Percentiles rank a stretch among this genome's conserved stretches.
phyloP scores from a whole-genome alignment of 1,140 invertebrate species.

The Lucilia cuprina region DNA sequence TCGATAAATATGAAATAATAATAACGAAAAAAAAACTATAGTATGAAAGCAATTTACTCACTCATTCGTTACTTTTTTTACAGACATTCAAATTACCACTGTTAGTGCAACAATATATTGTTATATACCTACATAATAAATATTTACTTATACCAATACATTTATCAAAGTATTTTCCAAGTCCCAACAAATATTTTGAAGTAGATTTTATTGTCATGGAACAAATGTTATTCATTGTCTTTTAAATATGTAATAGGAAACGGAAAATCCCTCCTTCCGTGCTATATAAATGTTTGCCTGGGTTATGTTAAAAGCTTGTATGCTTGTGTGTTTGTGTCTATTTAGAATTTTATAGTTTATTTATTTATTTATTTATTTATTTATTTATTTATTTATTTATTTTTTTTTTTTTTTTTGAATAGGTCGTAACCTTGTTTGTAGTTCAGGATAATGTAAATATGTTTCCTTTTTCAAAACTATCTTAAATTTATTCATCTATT shows the following conservation, averaged over 20 bases:
- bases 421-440: neutral
- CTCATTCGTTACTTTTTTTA: neutral
- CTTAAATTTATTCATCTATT: too few species aligned
- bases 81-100: neutral
- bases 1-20: neutral
- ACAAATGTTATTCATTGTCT: too few species aligned
- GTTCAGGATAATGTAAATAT: neutral
- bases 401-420: neutral
- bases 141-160: neutral
- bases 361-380: neutral
- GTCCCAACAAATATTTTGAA: too few species aligned
- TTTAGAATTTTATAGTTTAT: too few species aligned
- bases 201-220: too few species aligned
- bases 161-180: neutral
- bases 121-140: neutral
- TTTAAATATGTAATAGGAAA: too few species aligned
- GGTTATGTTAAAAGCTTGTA: too few species aligned
- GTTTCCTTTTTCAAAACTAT: neutral
- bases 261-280: too few species aligned
- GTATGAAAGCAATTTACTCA: neutral
- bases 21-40: neutral
- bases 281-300: too few species aligned
- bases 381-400: too few species aligned
- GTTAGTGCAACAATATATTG: neutral
- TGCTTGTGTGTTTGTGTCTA: too few species aligned